phyloP scores from a whole-genome alignment of 2,113 vertebrate species.

The Ceyx melanurus region DNA sequence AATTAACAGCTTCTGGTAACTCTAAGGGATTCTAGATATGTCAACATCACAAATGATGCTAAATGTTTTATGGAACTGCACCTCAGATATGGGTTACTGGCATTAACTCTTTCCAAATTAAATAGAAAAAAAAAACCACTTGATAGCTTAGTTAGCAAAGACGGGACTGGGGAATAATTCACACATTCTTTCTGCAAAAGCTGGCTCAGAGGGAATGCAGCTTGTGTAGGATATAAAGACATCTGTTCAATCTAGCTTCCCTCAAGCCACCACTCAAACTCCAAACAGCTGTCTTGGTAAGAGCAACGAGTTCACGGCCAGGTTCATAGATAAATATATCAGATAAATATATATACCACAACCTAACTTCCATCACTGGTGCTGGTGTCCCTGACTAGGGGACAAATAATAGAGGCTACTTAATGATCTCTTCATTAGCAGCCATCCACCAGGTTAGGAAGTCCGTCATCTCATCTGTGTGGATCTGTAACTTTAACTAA shows the following conservation, averaged over 20 bases:
- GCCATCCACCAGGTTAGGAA: neutral
- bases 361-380: neutral
- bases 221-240: neutral
- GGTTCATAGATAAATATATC: neutral
- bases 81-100: neutral
- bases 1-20: slow-evolving; percentile 24
- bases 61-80: neutral
- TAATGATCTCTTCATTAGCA: neutral
- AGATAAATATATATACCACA: neutral
- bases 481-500: neutral
- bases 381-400: neutral
- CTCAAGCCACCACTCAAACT: neutral
- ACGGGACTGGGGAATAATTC: neutral
- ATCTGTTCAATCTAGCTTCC: neutral
- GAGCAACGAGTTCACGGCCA: neutral
- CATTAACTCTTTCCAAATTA: neutral
- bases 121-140: neutral
- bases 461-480: neutral
- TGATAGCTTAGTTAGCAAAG: neutral
- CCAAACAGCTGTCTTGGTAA: neutral
- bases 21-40: neutral
- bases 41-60: neutral
- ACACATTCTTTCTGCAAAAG: neutral
- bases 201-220: neutral
- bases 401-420: neutral